Base-by-base conservation (phyloP, 2,888 invertebrate genomes). In the Anoncus sp. region DNA sequence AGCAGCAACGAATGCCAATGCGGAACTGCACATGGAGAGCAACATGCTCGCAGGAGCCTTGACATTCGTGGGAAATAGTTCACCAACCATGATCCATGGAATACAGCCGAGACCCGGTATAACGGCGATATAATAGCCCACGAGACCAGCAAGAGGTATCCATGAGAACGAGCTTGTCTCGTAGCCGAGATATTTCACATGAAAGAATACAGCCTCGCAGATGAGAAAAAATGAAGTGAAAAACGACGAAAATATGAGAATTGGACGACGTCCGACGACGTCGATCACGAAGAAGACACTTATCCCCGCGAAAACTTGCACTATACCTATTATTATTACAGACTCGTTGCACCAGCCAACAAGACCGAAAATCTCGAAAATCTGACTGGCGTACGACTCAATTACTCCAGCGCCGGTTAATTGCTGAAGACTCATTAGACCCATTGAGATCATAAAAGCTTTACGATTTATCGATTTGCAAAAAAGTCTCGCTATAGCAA, bases 31-130 rank as follows among this genome's bases (percentile, higher is more conserved):
- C 14, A 73, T 43, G 9, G 73, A 62, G 1, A 40, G 51, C 3
- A 77, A 14, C 77, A 74, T 74, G 4, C 43, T 38, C 24, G 77
- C 77, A 2, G 57, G 7, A 35, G 77, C 73, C 35, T 77, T 77
- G 16, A 77, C 73, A 14, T 73, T 62, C 2, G 63, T 60, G 1
- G 77, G 65, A 40, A 77, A 77, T 31, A 77, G 43, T 43, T 77
- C 75, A 12, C 57, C 43, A 40, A 69, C 3, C 47, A 69, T 45
- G 53, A 38, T n/a, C 24, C 57, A 63, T 14, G 59, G 43, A 38
- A 63, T 18, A 20, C 63, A 31, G 22, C 35, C 43, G 22, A 73
- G 51, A 20, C 67, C 49, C 14, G 53, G 65, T 5, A 57, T 18
- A 14, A 16, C 12, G 5, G 27, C 7, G 2, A 69, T 16, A 31